Conservation (phyloP, 2,797 vertebrate genomes). For the Myripristis murdjan region DNA sequence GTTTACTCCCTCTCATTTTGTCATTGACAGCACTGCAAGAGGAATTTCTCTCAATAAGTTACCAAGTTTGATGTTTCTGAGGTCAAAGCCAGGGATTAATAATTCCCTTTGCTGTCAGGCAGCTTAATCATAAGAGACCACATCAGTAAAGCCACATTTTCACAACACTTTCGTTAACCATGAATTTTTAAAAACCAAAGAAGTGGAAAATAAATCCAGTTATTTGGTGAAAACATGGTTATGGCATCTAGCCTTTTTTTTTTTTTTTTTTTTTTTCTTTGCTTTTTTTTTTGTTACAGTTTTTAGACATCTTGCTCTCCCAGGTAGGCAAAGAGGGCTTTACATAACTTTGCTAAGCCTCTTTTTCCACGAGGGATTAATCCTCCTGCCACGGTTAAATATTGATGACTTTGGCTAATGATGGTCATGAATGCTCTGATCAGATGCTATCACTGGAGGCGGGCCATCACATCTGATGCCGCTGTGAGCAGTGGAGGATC, state of each 20-base stretch:
- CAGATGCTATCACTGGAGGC: slow-evolving; percentile 33
- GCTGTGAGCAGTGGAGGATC: slow-evolving; percentile 14
- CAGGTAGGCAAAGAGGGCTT: too few species aligned
- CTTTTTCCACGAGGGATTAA: too few species aligned
- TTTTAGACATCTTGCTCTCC: too few species aligned
- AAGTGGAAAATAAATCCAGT: background rate
- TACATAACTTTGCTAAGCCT: too few species aligned
- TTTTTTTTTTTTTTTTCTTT: too few species aligned
- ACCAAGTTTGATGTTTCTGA: background rate
- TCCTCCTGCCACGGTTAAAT: slow-evolving; percentile 31
- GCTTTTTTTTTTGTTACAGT: too few species aligned
- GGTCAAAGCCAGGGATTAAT: background rate
- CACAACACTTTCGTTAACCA: background rate
- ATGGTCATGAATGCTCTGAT: slow-evolving; percentile 34
- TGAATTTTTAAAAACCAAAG: background rate
- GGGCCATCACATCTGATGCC: slow-evolving; percentile 57
- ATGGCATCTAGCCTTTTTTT: too few species aligned
- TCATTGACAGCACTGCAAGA: slow-evolving; percentile 22
- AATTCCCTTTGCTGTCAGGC: background rate
- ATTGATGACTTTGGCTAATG: slow-evolving; percentile 54
- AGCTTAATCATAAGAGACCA: slow-evolving; percentile 2
- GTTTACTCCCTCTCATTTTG: slow-evolving; percentile 13
- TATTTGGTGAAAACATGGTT: too few species aligned
- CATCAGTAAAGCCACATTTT: background rate
- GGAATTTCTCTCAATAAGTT: slow-evolving; percentile 22